These are phyloP conservation scores for Pterophyllum scalare DNA, from an alignment of 2,113 vertebrate species.

Conservation along the genomic window DNA sequence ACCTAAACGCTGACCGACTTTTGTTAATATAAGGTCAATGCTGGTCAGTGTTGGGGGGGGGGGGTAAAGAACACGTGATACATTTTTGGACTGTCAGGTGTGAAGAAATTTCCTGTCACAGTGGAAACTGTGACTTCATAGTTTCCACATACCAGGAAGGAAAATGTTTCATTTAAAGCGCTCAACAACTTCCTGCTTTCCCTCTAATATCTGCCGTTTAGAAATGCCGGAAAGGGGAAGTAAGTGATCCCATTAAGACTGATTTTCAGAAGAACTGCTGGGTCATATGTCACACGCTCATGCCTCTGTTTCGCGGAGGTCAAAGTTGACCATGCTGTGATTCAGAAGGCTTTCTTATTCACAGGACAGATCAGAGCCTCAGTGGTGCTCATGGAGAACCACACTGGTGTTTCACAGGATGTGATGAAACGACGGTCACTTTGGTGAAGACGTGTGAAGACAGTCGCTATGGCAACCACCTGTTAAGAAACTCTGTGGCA, in stretches of 20 bases:
- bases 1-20: too few relatives aligned
- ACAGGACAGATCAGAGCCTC: not conserved
- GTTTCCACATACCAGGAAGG: not conserved
- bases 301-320: not conserved
- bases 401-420: not conserved
- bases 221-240: not conserved
- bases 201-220: not conserved
- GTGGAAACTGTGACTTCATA: constrained; percentile 29
- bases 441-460: not conserved
- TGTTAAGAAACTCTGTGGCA: not conserved
- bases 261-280: not conserved
- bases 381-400: not conserved
- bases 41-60: not conserved
- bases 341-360: not conserved
- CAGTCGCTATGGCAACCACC: not conserved
- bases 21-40: too few relatives aligned
- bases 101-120: not conserved
- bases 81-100: not conserved
- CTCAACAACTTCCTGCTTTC: not conserved
- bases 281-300: constrained; percentile 30
- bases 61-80: not conserved
- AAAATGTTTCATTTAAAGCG: not conserved
- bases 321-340: not conserved
- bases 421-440: not conserved
- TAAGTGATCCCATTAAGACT: not conserved